Evolutionary conservation across 2,113 vertebrate species (phyloP).

Genomic region (Clupea harengus): DNA sequence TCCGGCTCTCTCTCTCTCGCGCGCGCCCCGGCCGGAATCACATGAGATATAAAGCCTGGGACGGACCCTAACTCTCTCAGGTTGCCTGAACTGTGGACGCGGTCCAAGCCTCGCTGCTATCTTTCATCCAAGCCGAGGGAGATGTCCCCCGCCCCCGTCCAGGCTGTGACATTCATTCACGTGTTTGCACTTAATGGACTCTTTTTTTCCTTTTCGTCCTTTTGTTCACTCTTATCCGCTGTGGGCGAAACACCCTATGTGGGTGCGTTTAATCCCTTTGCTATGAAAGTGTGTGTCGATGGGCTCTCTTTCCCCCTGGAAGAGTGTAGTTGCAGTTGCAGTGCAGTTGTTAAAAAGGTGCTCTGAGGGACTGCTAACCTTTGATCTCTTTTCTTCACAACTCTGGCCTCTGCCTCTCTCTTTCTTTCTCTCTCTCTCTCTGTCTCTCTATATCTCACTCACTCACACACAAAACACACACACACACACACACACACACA

Average conservation of each 20-base stretch:
- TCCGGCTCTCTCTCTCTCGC: neutral
- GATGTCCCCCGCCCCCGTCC: neutral
- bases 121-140: neutral
- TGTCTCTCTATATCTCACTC: neutral
- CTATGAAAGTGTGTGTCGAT: neutral
- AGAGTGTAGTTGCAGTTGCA: neutral
- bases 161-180: neutral
- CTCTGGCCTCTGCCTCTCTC: neutral
- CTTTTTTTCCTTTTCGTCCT: neutral
- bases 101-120: neutral
- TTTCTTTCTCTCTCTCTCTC: neutral
- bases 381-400: neutral
- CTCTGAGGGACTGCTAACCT: neutral
- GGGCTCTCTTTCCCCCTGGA: neutral
- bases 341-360: constrained; percentile 8
- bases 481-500: neutral
- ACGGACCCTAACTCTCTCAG: neutral
- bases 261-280: neutral
- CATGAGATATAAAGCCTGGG: neutral
- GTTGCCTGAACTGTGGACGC: neutral
- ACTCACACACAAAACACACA: neutral
- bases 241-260: neutral
- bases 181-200: neutral
- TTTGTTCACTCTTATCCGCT: neutral
- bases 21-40: neutral